phyloP scores from a whole-genome alignment of 2,888 invertebrate species.

The Notodonta dromedarius region DNA sequence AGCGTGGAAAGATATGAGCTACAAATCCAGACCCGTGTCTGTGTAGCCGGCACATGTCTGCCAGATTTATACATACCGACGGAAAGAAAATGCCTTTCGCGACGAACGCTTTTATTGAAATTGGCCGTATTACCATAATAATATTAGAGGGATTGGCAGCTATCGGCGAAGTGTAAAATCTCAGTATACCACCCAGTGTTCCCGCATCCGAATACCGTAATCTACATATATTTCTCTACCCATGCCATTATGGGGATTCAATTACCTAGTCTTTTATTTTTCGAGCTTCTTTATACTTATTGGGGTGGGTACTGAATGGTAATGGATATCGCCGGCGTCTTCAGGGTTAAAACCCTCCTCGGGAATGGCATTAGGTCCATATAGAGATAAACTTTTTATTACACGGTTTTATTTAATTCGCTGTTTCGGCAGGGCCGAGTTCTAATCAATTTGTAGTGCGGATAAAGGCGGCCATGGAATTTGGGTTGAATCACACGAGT shows the following conservation, averaged over 20 bases:
- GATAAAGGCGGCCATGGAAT: slow-evolving; percentile 8
- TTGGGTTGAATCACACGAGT: slow-evolving; percentile 4
- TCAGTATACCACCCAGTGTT: slow-evolving; percentile 70
- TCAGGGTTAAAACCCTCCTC: slow-evolving; percentile 46
- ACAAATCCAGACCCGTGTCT: slow-evolving; percentile 73
- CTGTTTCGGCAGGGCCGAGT: slow-evolving; percentile 30
- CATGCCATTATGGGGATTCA: slow-evolving; percentile 70
- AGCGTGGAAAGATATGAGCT: slow-evolving; percentile 67
- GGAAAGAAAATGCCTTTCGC: slow-evolving; percentile 69
- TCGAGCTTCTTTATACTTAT: slow-evolving; percentile 61
- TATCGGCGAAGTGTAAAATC: slow-evolving; percentile 77
- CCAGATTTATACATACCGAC: slow-evolving; percentile 67
- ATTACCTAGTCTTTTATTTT: slow-evolving; percentile 70
- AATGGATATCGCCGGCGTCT: slow-evolving; percentile 52
- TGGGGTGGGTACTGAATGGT: slow-evolving; percentile 52
- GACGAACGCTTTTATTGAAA: slow-evolving; percentile 81
- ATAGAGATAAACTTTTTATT: slow-evolving; percentile 49
- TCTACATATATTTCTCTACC: slow-evolving; percentile 68
- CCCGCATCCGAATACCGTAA: slow-evolving; percentile 57
- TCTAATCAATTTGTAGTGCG: slow-evolving; percentile 41
- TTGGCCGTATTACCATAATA: slow-evolving; percentile 82
- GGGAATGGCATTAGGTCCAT: slow-evolving; percentile 44
- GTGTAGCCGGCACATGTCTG: slow-evolving; percentile 65
- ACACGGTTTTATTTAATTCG: slow-evolving; percentile 45
- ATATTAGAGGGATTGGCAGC: slow-evolving; percentile 82